These are phyloP conservation scores for Xylophagus ater DNA, from an alignment of 2,888 invertebrate species.

Conservation along the genomic window DNA sequence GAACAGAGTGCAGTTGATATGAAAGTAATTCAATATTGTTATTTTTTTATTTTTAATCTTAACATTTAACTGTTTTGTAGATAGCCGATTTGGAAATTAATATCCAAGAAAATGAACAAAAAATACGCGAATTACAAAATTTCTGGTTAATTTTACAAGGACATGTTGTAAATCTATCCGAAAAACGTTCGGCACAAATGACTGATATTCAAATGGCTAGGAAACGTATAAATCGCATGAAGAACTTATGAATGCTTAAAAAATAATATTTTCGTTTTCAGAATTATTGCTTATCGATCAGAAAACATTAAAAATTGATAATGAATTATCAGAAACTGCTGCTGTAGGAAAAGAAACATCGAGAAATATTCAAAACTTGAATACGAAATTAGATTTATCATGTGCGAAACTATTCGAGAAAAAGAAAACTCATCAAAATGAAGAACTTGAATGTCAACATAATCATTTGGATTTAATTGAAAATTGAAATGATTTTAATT, in stretches of 20 bases:
- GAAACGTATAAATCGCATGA: too few relatives aligned
- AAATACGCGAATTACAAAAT: slow-evolving; percentile 54
- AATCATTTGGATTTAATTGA: slow-evolving; percentile 43
- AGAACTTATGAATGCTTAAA: too few relatives aligned
- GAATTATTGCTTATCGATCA: slow-evolving; percentile 52
- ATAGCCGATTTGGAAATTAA: slow-evolving; percentile 54
- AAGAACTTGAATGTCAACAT: slow-evolving; percentile 46
- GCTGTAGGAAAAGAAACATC: slow-evolving; percentile 47
- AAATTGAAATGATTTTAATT: slow-evolving; percentile 22
- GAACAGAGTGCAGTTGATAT: slow-evolving; percentile 23
- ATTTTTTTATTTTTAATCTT: slow-evolving; percentile 1
- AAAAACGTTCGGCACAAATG: slow-evolving; percentile 55
- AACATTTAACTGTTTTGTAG: slow-evolving; percentile 27
- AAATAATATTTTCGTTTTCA: slow-evolving; percentile 21
- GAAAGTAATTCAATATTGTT: too few relatives aligned
- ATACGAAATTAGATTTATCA: slow-evolving; percentile 48
- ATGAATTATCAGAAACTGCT: slow-evolving; percentile 48
- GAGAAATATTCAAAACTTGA: slow-evolving; percentile 48
- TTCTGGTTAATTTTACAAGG: slow-evolving; percentile 70
- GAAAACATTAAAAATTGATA: slow-evolving; percentile 58
- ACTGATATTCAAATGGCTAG: slow-evolving; percentile 57
- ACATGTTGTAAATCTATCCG: slow-evolving; percentile 54
- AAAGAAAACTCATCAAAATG: slow-evolving; percentile 41
- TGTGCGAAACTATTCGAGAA: slow-evolving; percentile 47
- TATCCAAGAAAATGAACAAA: slow-evolving; percentile 48